Evolutionary conservation across 2,113 vertebrate genomes (phyloP).

Genomic region (Accipiter cooperii): DNA sequence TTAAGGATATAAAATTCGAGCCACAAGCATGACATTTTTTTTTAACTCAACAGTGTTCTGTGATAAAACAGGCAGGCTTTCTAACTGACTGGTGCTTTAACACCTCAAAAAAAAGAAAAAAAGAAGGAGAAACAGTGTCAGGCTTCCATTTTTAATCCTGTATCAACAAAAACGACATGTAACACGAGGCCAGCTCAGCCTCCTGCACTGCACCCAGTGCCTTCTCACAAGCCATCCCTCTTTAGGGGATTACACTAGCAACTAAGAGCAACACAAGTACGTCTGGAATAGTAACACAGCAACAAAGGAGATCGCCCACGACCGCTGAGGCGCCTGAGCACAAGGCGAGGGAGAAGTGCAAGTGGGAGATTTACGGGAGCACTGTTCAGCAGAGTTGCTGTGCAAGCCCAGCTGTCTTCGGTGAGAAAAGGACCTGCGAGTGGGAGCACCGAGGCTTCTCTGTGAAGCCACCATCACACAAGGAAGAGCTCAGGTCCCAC

Average conservation of each 20-base stretch:
- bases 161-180: rapidly evolving
- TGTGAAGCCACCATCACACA: neutral
- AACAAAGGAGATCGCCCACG: neutral
- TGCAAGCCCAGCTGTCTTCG: too few relatives aligned
- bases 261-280: rapidly evolving
- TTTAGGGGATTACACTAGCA: neutral
- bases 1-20: neutral
- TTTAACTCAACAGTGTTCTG: rapidly evolving
- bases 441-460: neutral
- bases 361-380: neutral
- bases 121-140: rapidly evolving
- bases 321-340: neutral
- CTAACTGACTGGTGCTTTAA: neutral
- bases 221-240: neutral
- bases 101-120: too few relatives aligned
- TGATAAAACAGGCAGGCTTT: neutral
- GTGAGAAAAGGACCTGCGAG: neutral
- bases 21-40: rapidly evolving
- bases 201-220: neutral
- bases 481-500: neutral
- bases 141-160: neutral
- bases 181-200: neutral
- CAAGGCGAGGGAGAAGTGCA: neutral
- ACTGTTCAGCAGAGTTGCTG: rapidly evolving
- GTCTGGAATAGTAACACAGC: neutral